Evolutionary conservation across 2,797 vertebrate species (phyloP).

Genomic region (Molothrus ater): DNA sequence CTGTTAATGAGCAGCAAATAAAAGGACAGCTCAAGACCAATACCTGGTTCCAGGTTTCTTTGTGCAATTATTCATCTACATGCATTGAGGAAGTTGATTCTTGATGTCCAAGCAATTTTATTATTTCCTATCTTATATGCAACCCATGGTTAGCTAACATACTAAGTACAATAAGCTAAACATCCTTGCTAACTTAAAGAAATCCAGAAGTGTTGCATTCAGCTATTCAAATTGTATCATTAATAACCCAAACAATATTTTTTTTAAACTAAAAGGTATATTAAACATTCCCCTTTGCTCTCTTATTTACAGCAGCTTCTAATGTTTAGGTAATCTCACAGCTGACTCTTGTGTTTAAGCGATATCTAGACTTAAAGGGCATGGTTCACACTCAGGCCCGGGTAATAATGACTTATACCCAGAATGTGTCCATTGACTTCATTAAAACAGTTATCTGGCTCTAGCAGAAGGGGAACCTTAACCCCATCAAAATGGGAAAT

Average conservation of each 20-base stretch:
- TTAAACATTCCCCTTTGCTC: not conserved
- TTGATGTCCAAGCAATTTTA: not conserved
- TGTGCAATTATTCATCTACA: not conserved
- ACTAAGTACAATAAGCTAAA: not conserved
- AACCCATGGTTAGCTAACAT: not conserved
- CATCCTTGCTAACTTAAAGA: not conserved
- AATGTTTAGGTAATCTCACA: not conserved
- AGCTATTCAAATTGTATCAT: not conserved
- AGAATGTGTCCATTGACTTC: not conserved
- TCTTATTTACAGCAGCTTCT: not conserved
- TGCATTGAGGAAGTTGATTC: not conserved
- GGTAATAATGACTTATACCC: not conserved
- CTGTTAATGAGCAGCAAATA: not conserved
- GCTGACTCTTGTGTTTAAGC: not conserved
- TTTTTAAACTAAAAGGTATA: not conserved
- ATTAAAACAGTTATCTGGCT: not conserved
- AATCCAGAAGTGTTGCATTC: not conserved
- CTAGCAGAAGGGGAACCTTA: not conserved
- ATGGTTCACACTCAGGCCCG: not conserved
- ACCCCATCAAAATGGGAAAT: not conserved
- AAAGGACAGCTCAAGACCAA: not conserved
- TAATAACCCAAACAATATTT: not conserved
- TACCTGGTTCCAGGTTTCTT: not conserved
- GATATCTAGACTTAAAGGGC: not conserved
- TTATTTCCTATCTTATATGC: not conserved